These are phyloP conservation scores for Willowsia nigromaculata DNA, from an alignment of 2,888 invertebrate genomes.

Conservation along the genomic window DNA sequence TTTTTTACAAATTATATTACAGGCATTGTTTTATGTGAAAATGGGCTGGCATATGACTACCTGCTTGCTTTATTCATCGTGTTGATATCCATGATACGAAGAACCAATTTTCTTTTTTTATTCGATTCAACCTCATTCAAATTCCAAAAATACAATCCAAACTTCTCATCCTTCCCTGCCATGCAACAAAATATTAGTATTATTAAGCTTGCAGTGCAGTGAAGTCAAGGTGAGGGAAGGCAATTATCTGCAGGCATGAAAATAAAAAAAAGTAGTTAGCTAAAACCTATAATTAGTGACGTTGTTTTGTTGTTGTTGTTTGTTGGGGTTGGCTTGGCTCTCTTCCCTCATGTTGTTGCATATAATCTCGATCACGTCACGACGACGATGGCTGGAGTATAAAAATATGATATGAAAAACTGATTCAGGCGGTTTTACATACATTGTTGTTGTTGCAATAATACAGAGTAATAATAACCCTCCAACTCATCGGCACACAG, in stretches of 20 bases:
- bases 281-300: constrained; percentile 71
- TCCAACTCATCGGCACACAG: background rate
- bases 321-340: background rate
- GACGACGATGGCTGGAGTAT: background rate
- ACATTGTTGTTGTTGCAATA: constrained; percentile 13
- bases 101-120: background rate
- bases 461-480: background rate
- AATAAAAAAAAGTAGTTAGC: constrained; percentile 54
- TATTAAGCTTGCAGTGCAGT: constrained; percentile 43
- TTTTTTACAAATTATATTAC: too few relatives aligned
- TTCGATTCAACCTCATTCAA: background rate
- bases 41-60: background rate
- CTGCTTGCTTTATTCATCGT: background rate
- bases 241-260: constrained; percentile 43
- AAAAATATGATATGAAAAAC: background rate
- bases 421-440: background rate
- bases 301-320: constrained; percentile 31
- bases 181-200: background rate
- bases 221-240: constrained; percentile 48
- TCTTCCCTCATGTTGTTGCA: too few relatives aligned
- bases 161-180: background rate
- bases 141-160: background rate
- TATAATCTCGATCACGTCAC: too few relatives aligned
- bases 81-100: background rate
- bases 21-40: background rate